Evolutionary conservation across 1,140 invertebrate genomes (phyloP).

Genomic region (Pissodes strobi): DNA sequence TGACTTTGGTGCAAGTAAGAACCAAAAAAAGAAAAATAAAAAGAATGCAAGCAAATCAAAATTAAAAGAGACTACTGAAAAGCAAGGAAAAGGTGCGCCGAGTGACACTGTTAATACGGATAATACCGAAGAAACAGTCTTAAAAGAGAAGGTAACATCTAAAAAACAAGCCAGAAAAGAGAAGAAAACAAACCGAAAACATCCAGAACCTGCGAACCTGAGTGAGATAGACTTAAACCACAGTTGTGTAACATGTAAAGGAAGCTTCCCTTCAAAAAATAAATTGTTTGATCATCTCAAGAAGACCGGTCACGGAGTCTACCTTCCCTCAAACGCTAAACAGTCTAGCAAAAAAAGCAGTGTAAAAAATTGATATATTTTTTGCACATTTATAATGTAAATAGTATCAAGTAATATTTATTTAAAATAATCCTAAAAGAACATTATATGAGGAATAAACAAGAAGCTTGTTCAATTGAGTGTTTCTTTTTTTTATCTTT

Average conservation of each 20-base stretch:
- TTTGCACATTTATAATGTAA: too few species aligned
- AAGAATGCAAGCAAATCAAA: slow-evolving; percentile 19
- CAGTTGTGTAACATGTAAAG: slow-evolving; percentile 70
- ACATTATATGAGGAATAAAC: too few species aligned
- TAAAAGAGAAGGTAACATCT: slow-evolving; percentile 1
- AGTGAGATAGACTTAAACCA: slow-evolving; percentile 55
- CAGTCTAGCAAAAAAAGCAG: slow-evolving; percentile 1
- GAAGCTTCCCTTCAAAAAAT: slow-evolving; percentile 76
- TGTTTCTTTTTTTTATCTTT: too few species aligned
- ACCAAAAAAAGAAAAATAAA: slow-evolving; percentile 58
- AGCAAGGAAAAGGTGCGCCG: neutral
- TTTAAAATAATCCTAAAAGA: too few species aligned
- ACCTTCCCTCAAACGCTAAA: slow-evolving; percentile 56
- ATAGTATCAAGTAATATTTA: too few species aligned
- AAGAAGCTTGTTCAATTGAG: too few species aligned
- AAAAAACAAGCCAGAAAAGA: slow-evolving; percentile 37
- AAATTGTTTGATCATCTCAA: slow-evolving; percentile 80
- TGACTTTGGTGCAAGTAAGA: slow-evolving; percentile 57
- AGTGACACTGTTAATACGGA: too few species aligned
- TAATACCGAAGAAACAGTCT: neutral
- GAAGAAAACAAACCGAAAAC: slow-evolving; percentile 37
- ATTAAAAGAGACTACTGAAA: neutral
- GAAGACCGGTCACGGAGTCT: slow-evolving; percentile 66
- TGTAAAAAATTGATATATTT: too few species aligned
- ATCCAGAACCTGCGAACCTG: slow-evolving; percentile 34